A percentile compares a stretch with the other conserved stretches of the same genome.
Evolutionary conservation across 92 coral and sea anemone genomes (phyloP).

Genomic region (Paramuricea clavata): DNA sequence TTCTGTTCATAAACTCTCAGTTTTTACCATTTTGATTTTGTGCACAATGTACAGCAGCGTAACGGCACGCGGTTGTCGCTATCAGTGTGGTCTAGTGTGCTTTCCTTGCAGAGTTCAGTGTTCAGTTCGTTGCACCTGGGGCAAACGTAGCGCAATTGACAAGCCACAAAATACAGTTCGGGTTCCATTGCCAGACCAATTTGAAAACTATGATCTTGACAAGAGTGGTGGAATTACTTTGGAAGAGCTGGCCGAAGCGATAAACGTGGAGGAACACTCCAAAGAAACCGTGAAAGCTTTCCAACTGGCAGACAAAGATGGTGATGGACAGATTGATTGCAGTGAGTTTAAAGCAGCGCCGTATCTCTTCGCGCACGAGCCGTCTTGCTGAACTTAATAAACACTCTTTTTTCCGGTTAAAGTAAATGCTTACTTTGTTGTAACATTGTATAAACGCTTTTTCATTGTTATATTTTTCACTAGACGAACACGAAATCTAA

Average conservation of each 20-base stretch:
- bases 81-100: no score
- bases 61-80: neutral
- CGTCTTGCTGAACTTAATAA: neutral
- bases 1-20: neutral
- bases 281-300: neutral
- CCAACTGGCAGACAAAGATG: neutral
- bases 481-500: no score
- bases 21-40: neutral
- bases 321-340: neutral
- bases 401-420: neutral
- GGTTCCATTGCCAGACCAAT: neutral
- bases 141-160: neutral
- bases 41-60: neutral
- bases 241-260: neutral
- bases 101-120: neutral
- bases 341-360: neutral
- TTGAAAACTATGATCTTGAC: neutral
- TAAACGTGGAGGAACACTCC: neutral
- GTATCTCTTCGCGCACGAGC: neutral
- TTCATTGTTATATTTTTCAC: no score
- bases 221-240: neutral
- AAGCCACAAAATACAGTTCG: neutral
- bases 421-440: no score
- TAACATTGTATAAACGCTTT: no score
- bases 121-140: neutral